phyloP scores from a whole-genome alignment of 2,797 vertebrate species.

The Neoniphon sammara region DNA sequence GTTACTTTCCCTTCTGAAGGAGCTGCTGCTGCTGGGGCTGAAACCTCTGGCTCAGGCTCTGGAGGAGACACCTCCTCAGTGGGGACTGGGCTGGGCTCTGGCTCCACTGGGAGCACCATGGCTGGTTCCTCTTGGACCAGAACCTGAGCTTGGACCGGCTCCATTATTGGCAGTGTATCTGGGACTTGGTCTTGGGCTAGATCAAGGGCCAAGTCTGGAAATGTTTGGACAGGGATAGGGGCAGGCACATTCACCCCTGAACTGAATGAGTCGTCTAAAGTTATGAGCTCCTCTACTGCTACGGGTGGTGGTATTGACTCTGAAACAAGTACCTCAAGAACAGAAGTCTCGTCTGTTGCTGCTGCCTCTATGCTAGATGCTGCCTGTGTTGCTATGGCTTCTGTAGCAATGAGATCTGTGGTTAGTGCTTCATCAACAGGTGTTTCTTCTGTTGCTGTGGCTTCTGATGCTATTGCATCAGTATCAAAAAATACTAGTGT shows the following conservation, averaged over 20 bases:
- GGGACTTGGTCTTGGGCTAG: constrained; percentile 30
- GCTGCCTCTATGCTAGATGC: background rate
- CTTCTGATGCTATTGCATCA: background rate
- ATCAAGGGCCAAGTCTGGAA: constrained; percentile 12
- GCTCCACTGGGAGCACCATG: constrained; percentile 1
- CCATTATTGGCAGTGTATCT: constrained; percentile 28
- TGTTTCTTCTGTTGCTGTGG: background rate
- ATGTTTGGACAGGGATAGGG: background rate
- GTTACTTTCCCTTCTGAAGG: constrained; percentile 4
- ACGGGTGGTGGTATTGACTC: background rate
- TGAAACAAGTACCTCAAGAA: background rate
- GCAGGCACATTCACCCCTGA: constrained; percentile 1
- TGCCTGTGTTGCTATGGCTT: background rate
- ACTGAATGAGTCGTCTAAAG: constrained; percentile 42
- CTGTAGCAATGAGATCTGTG: background rate
- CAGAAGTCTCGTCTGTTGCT: background rate
- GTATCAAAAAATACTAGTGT: background rate
- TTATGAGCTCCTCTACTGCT: constrained; percentile 61
- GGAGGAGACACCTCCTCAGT: background rate
- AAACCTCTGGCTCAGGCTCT: constrained; percentile 39
- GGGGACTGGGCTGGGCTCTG: constrained; percentile 22
- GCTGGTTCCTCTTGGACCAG: constrained; percentile 23
- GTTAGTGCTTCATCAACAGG: constrained; percentile 15
- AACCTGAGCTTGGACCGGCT: constrained; percentile 25
- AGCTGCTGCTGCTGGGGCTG: background rate